Evolutionary conservation across 2,113 vertebrate species (phyloP), one percentile per base, ranked within the genome.

Genomic region (Noturus placidus): DNA sequence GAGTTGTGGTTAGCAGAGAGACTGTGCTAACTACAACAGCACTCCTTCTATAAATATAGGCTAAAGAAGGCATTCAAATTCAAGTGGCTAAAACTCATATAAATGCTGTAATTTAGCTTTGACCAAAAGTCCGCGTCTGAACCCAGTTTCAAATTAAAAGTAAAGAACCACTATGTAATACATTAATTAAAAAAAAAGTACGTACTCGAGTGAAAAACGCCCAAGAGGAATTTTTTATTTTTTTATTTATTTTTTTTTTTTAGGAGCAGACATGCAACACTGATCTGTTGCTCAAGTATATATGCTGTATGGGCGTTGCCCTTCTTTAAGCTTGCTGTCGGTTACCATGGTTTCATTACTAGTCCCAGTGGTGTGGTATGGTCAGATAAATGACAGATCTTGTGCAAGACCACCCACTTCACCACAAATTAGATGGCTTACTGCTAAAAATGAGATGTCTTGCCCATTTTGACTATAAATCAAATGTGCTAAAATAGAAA

Each of bases 391-490:
- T 35, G 54, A 14, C 19, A 56, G 27, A 80, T 33, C 33, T 72
- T 72, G 15, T 72, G 19, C 8, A 77, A 27, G 22, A 19, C 79
- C 79, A 82, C 79, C 56, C 33, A 42, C 38, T 14, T 82, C 20
- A 82, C 56, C 79, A 38, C 79, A 61, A 82, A 61, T 61, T 82
- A 27, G 79, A 61, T 59, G 56, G 56, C 50, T 42, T 61, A 7
- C 56, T 61, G 79, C 20, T 61, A 27, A 82, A 61, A 42, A 82
- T 61, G 5, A 57, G 20, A 38, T 56, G 30, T 35, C 33, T 59
- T 81, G 19, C 79, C 54, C 54, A 35, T 54, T 56, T 80, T 56
- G 8, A 56, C 52, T 57, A 30, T 17, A n/a, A 1, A 25, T 78
- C 50, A 30, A 9, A n/a, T 50, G 76, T 19, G 17, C 52, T 56